A percentile compares a stretch with the other conserved stretches of the same genome.
Conservation (phyloP, 1,140 invertebrate genomes). For the Heliconius himera region DNA sequence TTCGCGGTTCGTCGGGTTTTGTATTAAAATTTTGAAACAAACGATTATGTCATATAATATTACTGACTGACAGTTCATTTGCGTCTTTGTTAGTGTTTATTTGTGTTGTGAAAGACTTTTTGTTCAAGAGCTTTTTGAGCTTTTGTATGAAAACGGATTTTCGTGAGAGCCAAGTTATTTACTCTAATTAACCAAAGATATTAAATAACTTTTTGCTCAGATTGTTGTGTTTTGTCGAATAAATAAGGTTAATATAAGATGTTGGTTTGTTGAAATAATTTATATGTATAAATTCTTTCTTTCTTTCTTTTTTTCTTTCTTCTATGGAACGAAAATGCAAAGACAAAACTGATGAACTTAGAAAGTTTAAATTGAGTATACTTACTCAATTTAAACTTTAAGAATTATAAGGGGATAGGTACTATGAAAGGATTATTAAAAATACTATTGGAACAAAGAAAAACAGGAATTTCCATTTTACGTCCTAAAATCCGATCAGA, state of each 20-base stretch:
- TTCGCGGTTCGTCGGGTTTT: slow-evolving; percentile 25
- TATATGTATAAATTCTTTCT: background rate
- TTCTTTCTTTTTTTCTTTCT: too few species aligned
- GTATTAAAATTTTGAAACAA: slow-evolving; percentile 40
- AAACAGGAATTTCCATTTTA: too few species aligned
- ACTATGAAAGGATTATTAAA: too few species aligned
- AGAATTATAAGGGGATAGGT: too few species aligned
- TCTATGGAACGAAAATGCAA: too few species aligned
- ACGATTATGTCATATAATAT: slow-evolving; percentile 47
- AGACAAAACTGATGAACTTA: too few species aligned
- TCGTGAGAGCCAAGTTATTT: background rate
- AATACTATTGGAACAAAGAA: too few species aligned
- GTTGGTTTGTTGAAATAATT: background rate
- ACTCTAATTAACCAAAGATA: slow-evolving; percentile 5
- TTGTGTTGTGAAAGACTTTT: background rate
- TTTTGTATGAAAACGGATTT: background rate
- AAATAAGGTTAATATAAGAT: background rate
- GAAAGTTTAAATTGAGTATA: too few species aligned
- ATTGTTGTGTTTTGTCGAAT: background rate
- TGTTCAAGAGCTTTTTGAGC: slow-evolving; percentile 16
- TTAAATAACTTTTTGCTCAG: slow-evolving; percentile 1
- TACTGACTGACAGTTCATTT: slow-evolving; percentile 48
- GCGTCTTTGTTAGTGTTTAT: slow-evolving; percentile 34
- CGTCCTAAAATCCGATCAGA: too few species aligned
- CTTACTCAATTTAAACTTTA: too few species aligned